Evolutionary conservation across 2,797 vertebrate genomes (phyloP), one percentile per base, ranked within the genome.

Genomic region (Rostrhamus sociabilis): DNA sequence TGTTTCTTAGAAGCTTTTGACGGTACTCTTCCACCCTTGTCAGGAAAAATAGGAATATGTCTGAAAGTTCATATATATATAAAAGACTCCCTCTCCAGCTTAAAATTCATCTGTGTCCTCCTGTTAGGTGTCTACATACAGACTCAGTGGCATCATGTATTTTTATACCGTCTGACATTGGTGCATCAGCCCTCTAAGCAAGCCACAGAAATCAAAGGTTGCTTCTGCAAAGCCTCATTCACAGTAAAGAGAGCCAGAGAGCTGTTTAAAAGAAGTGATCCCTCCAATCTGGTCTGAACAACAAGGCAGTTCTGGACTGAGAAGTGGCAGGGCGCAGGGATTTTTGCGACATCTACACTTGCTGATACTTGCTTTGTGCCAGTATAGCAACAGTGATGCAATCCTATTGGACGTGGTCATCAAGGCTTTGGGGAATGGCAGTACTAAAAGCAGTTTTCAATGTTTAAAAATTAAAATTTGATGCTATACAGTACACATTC

Each of bases 1-100:
- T 72, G 80, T 90, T 95, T 94, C 93, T 95, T 63, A 64, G 82
- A 94, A 92, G 67, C 47, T 62, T 95, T 88, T 96, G 93, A 85
- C 0, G 5, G 64, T 88, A 58, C 66, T 94, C 56, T 55, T 95
- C 86, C 92, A 32, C 58, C 92, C 89, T 94, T 94, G 76, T 94
- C 94, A 96, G 68, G 76, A 63, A 91, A 93, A 94, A 34, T 52
- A 91, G 50, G 84, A 96, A 73, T 68, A 69, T 47, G 38, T 67
- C 69, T 95, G 91, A 95, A 97, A 79, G 62, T n/a, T 95, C 55
- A 36, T 52, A 48, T 71, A 40, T 40, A 40, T 40, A 87, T 66
- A 74, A 83, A 93, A 89, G 32, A 47, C 53, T 77, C 38, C 53
- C n/a, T 83, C 68, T 92, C 5, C 11, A 86, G 40, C 42, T 89